A percentile compares a stretch with the other conserved stretches of the same genome.
Conservation (phyloP, 2,888 invertebrate species). For the Petrolisthes cinctipes region DNA sequence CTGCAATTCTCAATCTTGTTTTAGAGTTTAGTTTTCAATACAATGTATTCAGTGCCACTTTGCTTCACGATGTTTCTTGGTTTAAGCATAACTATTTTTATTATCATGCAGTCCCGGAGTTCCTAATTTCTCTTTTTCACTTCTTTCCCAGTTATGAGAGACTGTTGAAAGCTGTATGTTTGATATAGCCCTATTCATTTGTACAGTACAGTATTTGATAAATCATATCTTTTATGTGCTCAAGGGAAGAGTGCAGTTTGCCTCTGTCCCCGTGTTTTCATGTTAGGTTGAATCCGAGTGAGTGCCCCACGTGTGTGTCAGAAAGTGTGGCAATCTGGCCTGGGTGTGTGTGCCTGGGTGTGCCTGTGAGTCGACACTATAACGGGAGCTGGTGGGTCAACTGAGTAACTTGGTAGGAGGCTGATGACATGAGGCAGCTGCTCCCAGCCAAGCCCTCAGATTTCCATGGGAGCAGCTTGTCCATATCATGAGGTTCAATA, state of each 20-base stretch:
- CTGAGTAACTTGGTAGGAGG: conserved; percentile 46
- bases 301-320: conserved; percentile 1
- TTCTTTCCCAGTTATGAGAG: conserved; percentile 11
- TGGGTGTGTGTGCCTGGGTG: conserved; percentile 41
- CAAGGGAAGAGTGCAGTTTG: conserved; percentile 46
- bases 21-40: conserved; percentile 12
- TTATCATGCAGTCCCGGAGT: conserved; percentile 42
- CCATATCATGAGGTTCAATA: not conserved
- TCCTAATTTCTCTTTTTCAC: conserved; percentile 49
- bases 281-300: conserved; percentile 33
- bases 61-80: not conserved
- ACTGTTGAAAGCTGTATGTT: conserved; percentile 28
- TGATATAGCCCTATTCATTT: conserved; percentile 29
- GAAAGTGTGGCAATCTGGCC: conserved; percentile 20
- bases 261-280: conserved; percentile 34
- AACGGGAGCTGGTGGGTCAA: conserved; percentile 53
- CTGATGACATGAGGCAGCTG: conserved; percentile 22
- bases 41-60: conserved; percentile 1
- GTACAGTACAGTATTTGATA: conserved; percentile 17
- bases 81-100: not conserved
- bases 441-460: not conserved
- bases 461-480: conserved; percentile 15
- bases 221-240: conserved; percentile 50
- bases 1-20: conserved; percentile 5
- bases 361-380: conserved; percentile 47